phyloP scores from a whole-genome alignment of 1,140 invertebrate species.

The Drosophila gunungcola region DNA sequence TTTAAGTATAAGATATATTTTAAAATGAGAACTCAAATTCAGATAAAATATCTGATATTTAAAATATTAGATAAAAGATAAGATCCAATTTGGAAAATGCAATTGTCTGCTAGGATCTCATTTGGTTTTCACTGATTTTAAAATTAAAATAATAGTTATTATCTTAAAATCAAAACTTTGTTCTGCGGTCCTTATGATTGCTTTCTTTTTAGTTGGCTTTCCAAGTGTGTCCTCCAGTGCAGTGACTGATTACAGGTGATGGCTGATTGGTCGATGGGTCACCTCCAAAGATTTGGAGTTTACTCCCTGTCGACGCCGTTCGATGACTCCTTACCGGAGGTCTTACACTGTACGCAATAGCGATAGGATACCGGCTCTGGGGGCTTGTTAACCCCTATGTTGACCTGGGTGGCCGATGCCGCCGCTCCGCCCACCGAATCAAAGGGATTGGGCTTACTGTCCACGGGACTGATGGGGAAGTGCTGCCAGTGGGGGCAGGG shows the following conservation, averaged over 20 bases:
- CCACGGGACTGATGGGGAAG: constrained; percentile 74
- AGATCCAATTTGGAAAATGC: not conserved
- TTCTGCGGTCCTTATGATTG: not conserved
- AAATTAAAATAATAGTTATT: not conserved
- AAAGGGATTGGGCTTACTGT: constrained; percentile 63
- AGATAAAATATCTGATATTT: no score
- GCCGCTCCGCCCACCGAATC: constrained; percentile 46
- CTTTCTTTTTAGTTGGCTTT: constrained; percentile 7
- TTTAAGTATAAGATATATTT: no score
- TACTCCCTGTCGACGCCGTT: constrained; percentile 26
- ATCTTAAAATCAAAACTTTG: constrained; percentile 2
- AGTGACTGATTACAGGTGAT: constrained; percentile 35
- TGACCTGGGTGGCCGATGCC: constrained; percentile 14
- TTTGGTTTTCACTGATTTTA: not conserved
- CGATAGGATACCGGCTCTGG: constrained; percentile 72
- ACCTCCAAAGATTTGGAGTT: not conserved
- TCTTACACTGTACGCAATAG: constrained; percentile 68
- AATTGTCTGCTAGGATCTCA: not conserved
- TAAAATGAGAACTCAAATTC: no score
- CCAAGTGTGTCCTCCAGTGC: constrained; percentile 30
- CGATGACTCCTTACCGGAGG: constrained; percentile 37
- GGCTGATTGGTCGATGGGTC: constrained; percentile 15
- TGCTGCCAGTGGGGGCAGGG: constrained; percentile 82
- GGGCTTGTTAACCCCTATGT: constrained; percentile 34
- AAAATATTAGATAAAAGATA: not conserved